Evolutionary conservation across 2,113 vertebrate species (phyloP).

Genomic region (Strix aluco): DNA sequence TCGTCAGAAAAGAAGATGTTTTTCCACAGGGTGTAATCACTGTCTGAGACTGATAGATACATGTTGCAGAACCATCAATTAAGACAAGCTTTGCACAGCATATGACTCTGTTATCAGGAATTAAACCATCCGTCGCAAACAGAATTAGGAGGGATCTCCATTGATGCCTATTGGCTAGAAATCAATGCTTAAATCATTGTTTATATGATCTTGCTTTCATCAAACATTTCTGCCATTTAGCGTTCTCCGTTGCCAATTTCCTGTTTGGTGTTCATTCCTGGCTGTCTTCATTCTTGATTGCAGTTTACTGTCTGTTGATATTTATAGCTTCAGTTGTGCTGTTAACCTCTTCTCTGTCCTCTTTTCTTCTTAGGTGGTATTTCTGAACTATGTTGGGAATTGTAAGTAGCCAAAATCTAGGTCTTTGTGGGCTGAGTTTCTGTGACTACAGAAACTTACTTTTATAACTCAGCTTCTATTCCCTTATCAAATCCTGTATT

Average conservation of each 20-base stretch:
- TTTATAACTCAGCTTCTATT: neutral
- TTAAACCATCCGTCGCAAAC: neutral
- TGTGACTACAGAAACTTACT: neutral
- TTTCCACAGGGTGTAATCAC: constrained; percentile 52
- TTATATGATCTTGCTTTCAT: constrained; percentile 20
- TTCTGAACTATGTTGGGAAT: neutral
- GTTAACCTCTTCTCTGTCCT: neutral
- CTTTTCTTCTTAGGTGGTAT: neutral
- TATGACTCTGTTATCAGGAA: constrained; percentile 36
- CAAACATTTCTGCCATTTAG: neutral
- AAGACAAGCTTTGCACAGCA: neutral
- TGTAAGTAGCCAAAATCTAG: neutral
- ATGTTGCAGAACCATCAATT: constrained; percentile 17
- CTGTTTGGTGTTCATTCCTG: neutral
- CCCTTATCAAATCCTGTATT: neutral
- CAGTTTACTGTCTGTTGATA: neutral
- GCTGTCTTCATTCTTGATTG: neutral
- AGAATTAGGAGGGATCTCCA: constrained; percentile 29
- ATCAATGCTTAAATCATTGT: constrained; percentile 8
- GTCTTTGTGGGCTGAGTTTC: neutral
- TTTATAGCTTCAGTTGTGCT: neutral
- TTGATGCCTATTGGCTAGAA: constrained; percentile 22
- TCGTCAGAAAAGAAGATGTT: constrained; percentile 34
- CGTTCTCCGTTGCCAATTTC: neutral
- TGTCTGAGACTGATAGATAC: constrained; percentile 26